Conservation (phyloP, 2,888 invertebrate species). For the Quadroppia sp. region DNA sequence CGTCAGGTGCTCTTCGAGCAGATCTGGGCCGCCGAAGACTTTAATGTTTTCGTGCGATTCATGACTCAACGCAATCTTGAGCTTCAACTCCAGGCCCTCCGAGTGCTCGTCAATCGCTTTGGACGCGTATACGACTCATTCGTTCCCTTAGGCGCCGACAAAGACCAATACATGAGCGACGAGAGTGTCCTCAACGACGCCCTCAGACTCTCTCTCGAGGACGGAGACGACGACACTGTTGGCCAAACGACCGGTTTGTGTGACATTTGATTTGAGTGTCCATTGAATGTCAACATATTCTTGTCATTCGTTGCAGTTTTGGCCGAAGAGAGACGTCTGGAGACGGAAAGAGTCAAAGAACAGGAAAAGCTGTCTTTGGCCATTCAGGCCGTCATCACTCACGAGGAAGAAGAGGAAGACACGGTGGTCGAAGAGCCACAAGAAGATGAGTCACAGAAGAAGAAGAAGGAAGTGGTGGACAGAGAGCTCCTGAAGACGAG, state of each 20-base stretch:
- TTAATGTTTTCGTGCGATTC: slow-evolving; percentile 79
- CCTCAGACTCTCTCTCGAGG: slow-evolving; percentile 53
- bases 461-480: too few relatives aligned
- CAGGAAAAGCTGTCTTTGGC: slow-evolving; percentile 27
- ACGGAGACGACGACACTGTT: neutral
- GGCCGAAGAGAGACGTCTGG: slow-evolving; percentile 8
- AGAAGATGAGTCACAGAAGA: slow-evolving; percentile 66
- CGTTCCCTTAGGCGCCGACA: slow-evolving; percentile 49
- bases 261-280: neutral
- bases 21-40: slow-evolving; percentile 91
- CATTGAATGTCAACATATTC: neutral
- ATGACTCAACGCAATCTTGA: slow-evolving; percentile 91
- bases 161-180: slow-evolving; percentile 50
- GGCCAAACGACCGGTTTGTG: neutral
- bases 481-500: too few relatives aligned
- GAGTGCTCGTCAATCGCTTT: slow-evolving; percentile 73
- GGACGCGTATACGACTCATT: slow-evolving; percentile 49
- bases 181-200: slow-evolving; percentile 62
- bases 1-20: slow-evolving; percentile 63
- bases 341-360: slow-evolving; percentile 25
- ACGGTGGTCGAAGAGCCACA: neutral
- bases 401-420: slow-evolving; percentile 18
- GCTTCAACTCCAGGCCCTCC: slow-evolving; percentile 79
- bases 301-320: neutral
- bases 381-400: slow-evolving; percentile 14